A percentile compares a stretch with the other conserved stretches of the same genome.
Conservation (phyloP, 2,113 vertebrate species). For the Bothrops jararaca region DNA sequence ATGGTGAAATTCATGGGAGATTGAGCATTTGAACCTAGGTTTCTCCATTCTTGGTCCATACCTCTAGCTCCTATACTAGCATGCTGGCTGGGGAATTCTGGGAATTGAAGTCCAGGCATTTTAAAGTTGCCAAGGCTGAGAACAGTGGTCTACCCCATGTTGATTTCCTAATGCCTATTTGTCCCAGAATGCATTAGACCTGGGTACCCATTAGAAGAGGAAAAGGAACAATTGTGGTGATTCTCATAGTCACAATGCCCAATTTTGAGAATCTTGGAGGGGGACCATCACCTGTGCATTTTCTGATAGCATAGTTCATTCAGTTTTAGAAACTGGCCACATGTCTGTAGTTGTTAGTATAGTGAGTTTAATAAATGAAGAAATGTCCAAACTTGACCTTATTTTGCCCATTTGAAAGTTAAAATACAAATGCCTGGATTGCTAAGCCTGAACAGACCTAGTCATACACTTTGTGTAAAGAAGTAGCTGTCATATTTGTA, state of each 20-base stretch:
- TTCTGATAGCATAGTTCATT: neutral
- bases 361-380: neutral
- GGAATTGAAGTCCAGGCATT: neutral
- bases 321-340: neutral
- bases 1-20: neutral
- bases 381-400: neutral
- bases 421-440: neutral
- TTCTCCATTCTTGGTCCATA: neutral
- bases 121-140: neutral
- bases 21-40: neutral
- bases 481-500: neutral
- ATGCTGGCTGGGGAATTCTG: neutral
- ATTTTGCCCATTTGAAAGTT: conserved; percentile 6
- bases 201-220: neutral
- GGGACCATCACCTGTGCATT: neutral
- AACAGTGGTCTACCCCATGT: neutral
- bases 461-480: neutral
- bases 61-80: neutral
- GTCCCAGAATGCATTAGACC: neutral
- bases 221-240: neutral
- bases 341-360: neutral
- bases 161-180: neutral
- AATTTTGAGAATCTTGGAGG: neutral
- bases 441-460: neutral
- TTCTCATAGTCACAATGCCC: neutral